These are phyloP conservation scores for Tridacna gigas DNA, from an alignment of 2,888 invertebrate genomes.

Conservation along the genomic window DNA sequence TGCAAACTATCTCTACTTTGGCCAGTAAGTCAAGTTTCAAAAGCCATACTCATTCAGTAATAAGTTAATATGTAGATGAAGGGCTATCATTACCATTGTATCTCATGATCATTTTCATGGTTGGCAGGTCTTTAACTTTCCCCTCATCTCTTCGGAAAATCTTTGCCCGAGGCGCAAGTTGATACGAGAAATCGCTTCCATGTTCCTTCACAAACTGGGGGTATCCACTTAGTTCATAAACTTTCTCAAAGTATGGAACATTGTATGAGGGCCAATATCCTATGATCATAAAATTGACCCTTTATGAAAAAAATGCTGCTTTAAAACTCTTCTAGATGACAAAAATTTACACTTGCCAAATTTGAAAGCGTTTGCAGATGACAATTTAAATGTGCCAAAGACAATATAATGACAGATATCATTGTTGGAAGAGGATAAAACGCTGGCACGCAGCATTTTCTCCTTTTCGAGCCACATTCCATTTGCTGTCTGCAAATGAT, in stretches of 20 bases:
- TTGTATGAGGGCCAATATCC: constrained; percentile 85
- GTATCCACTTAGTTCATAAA: constrained; percentile 83
- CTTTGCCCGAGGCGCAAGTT: constrained; percentile 83
- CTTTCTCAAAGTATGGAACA: constrained; percentile 82
- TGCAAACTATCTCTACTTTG: too few relatives aligned
- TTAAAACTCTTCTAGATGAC: not conserved
- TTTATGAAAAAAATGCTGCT: not conserved
- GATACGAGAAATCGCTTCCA: constrained; percentile 81
- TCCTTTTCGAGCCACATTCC: too few relatives aligned
- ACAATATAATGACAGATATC: too few relatives aligned
- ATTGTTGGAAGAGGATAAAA: too few relatives aligned
- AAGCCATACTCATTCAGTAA: too few relatives aligned
- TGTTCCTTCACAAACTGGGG: constrained; percentile 75
- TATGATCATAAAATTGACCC: constrained; percentile 20
- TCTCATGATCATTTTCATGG: constrained; percentile 82
- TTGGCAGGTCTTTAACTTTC: constrained; percentile 75
- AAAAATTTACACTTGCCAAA: not conserved
- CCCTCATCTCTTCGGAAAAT: constrained; percentile 83
- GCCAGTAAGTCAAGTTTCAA: too few relatives aligned
- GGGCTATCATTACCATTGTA: constrained; percentile 78
- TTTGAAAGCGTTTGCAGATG: too few relatives aligned
- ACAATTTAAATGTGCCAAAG: too few relatives aligned
- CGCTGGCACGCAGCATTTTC: too few relatives aligned
- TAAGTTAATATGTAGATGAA: too few relatives aligned
- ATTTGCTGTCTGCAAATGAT: too few relatives aligned